These are phyloP conservation scores for Propithecus perrieri DNA, from an alignment of 2,797 vertebrate genomes.

Conservation along the genomic window DNA sequence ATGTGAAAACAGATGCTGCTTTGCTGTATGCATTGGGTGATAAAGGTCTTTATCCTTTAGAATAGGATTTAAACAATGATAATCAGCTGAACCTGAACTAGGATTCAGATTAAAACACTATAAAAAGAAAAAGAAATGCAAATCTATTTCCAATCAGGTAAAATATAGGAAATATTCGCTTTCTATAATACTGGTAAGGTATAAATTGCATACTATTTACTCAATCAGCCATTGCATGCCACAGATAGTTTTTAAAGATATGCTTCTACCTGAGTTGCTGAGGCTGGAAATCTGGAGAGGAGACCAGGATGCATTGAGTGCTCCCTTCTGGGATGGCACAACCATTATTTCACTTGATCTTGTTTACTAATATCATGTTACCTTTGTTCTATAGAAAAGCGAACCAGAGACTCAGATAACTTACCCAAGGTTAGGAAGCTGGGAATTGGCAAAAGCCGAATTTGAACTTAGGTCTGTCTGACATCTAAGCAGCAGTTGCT, in stretches of 20 bases:
- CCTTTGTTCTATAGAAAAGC: neutral
- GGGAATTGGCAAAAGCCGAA: neutral
- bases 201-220: neutral
- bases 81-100: neutral
- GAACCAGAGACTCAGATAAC: neutral
- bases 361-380: neutral
- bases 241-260: neutral
- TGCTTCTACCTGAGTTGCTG: neutral
- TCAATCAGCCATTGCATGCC: neutral
- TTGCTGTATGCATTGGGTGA: neutral
- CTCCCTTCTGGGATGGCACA: neutral
- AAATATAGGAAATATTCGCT: neutral
- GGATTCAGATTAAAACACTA: neutral
- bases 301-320: neutral
- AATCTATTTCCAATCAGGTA: neutral
- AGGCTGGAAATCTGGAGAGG: neutral
- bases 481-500: neutral
- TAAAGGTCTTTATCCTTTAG: conserved; percentile 5
- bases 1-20: neutral
- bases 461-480: neutral
- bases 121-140: neutral
- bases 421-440: neutral
- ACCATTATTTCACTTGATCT: neutral
- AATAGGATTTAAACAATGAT: neutral
- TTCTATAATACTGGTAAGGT: neutral